Evolutionary conservation across 2,113 vertebrate genomes (phyloP), one percentile per base, ranked within the genome.

Genomic region (Thunnus maccoyii): DNA sequence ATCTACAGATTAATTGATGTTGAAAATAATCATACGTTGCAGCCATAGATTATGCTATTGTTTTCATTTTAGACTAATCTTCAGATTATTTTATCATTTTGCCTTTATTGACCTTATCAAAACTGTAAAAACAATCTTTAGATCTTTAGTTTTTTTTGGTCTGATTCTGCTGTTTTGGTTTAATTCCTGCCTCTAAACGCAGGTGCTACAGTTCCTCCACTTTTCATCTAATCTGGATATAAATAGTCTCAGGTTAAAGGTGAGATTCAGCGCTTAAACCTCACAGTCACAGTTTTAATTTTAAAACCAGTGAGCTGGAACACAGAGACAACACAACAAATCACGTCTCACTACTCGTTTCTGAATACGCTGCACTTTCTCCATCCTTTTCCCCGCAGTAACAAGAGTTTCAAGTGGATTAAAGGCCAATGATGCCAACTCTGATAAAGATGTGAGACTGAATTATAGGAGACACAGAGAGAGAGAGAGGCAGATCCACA

Each of bases 301-400:
- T 22, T 41, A 27, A 27, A 41, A 13, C 47, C 68, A n/a, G 14
- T 11, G 17, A 15, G 18, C 46, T 27, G 11, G 3, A 51, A 30
- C 5, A 22, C 64, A 63, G 22, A 80, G 11, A 65, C n/a, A 25
- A 55, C 58, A 41, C 15, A 46, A 61, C 54, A 22, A 62, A n/a
- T 46, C 8, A 27, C 11, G n/a, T 15, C 18, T 69, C 32, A n/a
- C 30, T 3, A 8, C 62, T 68, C 16, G 36, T 67, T 61, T 51
- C n/a, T 22, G 5, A 63, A 36, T 50, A 51, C 20, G 7, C 36
- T 41, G 36, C 0, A 41, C 7, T 41, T 41, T 41, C 36, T 41
- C 9, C 5, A 41, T 41, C 36, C 36, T 41, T 41, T 41, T 9
- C 36, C 36, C 36, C 36, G 9, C 36, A 41, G 36, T 41, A 41